Evolutionary conservation across 2,113 vertebrate species (phyloP).

Genomic region (Notothenia rossii): DNA sequence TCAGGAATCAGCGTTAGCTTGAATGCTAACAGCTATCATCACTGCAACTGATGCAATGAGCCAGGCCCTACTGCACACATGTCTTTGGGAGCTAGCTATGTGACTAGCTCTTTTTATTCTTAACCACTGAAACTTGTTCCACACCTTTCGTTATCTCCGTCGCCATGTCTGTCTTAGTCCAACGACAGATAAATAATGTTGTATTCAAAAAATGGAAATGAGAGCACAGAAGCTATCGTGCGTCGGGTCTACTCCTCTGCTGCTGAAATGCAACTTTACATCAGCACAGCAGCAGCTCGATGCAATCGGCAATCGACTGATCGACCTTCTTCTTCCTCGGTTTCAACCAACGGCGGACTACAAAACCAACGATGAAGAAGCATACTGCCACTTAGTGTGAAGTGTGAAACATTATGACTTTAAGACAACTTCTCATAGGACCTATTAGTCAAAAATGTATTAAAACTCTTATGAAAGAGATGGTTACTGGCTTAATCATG

Average conservation of each 20-base stretch:
- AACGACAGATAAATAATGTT: fast-evolving
- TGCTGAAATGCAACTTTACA: neutral
- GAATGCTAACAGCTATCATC: constrained; percentile 30
- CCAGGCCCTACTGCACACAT: constrained; percentile 18
- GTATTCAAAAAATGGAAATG: fast-evolving
- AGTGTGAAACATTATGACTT: too few relatives aligned
- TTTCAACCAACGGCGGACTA: too few relatives aligned
- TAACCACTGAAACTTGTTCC: constrained; percentile 77
- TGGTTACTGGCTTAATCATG: too few relatives aligned
- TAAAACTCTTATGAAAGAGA: too few relatives aligned
- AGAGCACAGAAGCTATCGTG: fast-evolving
- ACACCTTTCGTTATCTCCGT: constrained; percentile 62
- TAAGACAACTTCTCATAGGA: too few relatives aligned
- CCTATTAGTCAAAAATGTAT: too few relatives aligned
- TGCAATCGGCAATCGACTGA: too few relatives aligned
- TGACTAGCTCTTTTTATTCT: constrained; percentile 37
- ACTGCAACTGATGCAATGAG: constrained; percentile 61
- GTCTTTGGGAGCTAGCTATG: constrained; percentile 18
- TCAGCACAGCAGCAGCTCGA: neutral
- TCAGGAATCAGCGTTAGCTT: neutral
- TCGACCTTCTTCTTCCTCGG: too few relatives aligned
- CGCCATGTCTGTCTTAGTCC: constrained; percentile 64
- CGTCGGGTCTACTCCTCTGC: neutral
- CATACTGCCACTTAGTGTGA: too few relatives aligned
- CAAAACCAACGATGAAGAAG: too few relatives aligned